phyloP scores from a whole-genome alignment of 1,140 invertebrate species.

The Orchesella cincta region DNA sequence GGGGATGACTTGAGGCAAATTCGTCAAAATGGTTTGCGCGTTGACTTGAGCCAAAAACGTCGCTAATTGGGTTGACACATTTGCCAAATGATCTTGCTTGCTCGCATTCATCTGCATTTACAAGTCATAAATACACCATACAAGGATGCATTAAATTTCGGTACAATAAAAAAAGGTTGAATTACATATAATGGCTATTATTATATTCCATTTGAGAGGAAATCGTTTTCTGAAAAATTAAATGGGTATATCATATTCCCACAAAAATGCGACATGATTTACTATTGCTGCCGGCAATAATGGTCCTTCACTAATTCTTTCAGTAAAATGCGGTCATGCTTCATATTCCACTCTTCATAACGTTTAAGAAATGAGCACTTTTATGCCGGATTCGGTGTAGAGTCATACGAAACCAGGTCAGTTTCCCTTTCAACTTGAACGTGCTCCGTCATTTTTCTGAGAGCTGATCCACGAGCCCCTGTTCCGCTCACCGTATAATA shows the following conservation, averaged over 20 bases:
- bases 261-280: too few species aligned
- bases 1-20: slow-evolving; percentile 42
- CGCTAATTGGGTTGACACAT: slow-evolving; percentile 22
- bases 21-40: slow-evolving; percentile 35
- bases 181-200: neutral
- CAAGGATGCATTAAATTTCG: too few species aligned
- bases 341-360: neutral
- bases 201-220: neutral
- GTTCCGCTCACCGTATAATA: neutral
- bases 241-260: too few species aligned
- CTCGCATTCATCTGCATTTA: slow-evolving; percentile 22
- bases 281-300: neutral
- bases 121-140: too few species aligned
- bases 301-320: neutral
- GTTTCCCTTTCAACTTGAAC: neutral
- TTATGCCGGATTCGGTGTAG: neutral
- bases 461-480: neutral
- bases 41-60: slow-evolving; percentile 28
- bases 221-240: too few species aligned
- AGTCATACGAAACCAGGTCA: slow-evolving; percentile 22
- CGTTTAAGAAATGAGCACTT: neutral
- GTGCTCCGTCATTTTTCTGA: too few species aligned
- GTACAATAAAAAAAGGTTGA: neutral
- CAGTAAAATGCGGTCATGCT: neutral
- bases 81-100: slow-evolving; percentile 25